Evolutionary conservation across 2,797 vertebrate genomes (phyloP).

Genomic region (Echeneis naucrates): DNA sequence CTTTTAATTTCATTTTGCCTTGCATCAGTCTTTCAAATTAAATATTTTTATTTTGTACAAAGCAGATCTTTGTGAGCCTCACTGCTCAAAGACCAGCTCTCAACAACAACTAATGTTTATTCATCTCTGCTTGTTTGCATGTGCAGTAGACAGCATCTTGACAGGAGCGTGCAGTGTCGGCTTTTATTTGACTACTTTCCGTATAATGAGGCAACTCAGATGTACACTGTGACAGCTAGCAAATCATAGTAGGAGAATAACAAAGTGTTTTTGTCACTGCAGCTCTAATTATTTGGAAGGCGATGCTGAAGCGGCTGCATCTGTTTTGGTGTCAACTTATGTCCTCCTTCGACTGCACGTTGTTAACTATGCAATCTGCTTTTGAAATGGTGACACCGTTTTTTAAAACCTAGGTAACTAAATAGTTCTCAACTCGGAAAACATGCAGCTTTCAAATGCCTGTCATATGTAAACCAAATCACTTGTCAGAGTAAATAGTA

Average conservation of each 20-base stretch:
- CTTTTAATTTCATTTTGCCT: constrained; percentile 87
- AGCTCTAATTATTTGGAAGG: constrained; percentile 79
- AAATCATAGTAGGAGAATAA: constrained; percentile 76
- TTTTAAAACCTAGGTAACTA: constrained; percentile 29
- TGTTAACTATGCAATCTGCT: constrained; percentile 54
- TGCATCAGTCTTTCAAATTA: constrained; percentile 84
- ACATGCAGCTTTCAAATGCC: constrained; percentile 17
- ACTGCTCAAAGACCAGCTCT: constrained; percentile 76
- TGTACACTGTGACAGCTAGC: constrained; percentile 77
- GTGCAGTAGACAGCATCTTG: constrained; percentile 76
- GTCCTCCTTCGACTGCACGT: constrained; percentile 60
- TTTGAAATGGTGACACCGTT: constrained; percentile 44
- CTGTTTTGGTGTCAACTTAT: constrained; percentile 71
- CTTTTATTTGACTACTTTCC: constrained; percentile 79
- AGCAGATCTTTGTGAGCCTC: constrained; percentile 79
- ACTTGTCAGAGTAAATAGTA: constrained; percentile 5
- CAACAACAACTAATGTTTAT: constrained; percentile 82
- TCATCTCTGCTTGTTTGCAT: constrained; percentile 83
- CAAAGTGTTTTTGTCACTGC: constrained; percentile 78
- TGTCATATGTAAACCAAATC: constrained; percentile 7
- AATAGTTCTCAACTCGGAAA: constrained; percentile 29
- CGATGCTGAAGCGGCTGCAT: constrained; percentile 61
- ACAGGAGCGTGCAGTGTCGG: constrained; percentile 71
- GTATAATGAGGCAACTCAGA: constrained; percentile 82
- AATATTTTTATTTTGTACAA: constrained; percentile 86